Evolutionary conservation across 2,888 invertebrate genomes (phyloP).

Genomic region (Horisme vitalbata): DNA sequence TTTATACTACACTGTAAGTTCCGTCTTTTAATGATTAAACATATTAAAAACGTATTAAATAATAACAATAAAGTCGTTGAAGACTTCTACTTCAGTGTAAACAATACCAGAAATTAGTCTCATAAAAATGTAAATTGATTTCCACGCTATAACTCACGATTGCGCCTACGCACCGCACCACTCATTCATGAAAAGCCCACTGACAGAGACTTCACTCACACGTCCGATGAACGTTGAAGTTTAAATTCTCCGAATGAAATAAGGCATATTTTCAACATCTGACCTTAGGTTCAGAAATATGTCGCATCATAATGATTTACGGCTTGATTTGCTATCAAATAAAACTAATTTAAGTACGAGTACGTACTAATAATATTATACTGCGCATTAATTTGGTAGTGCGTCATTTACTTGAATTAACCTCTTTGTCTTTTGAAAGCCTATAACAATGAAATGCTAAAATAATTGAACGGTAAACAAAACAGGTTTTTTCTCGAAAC

Average conservation of each 20-base stretch:
- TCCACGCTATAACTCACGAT: constrained; percentile 9
- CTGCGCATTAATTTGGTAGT: constrained; percentile 6
- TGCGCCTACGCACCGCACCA: constrained; percentile 15
- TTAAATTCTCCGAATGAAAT: constrained; percentile 52
- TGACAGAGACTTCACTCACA: constrained; percentile 46
- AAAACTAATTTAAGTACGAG: constrained; percentile 2
- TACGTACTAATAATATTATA: too few species aligned
- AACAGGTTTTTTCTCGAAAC: too few species aligned
- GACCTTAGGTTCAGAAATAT: constrained; percentile 47
- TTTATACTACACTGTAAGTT: too few species aligned
- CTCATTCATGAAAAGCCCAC: constrained; percentile 38
- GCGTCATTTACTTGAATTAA: constrained; percentile 12
- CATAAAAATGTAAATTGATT: constrained; percentile 6
- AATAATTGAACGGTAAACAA: too few species aligned
- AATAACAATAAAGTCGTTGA: too few species aligned
- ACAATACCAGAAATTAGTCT: constrained; percentile 10
- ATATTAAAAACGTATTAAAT: too few species aligned
- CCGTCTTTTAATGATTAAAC: too few species aligned
- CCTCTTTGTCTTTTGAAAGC: constrained; percentile 20
- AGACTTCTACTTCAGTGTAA: too few species aligned
- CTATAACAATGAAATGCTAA: too few species aligned
- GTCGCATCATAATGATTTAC: constrained; percentile 27
- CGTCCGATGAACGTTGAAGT: constrained; percentile 31
- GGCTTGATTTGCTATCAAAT: constrained; percentile 18
- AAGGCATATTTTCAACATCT: constrained; percentile 47